Evolutionary conservation across 2,797 vertebrate species (phyloP).

Genomic region (Acrossocheilus fasciatus): DNA sequence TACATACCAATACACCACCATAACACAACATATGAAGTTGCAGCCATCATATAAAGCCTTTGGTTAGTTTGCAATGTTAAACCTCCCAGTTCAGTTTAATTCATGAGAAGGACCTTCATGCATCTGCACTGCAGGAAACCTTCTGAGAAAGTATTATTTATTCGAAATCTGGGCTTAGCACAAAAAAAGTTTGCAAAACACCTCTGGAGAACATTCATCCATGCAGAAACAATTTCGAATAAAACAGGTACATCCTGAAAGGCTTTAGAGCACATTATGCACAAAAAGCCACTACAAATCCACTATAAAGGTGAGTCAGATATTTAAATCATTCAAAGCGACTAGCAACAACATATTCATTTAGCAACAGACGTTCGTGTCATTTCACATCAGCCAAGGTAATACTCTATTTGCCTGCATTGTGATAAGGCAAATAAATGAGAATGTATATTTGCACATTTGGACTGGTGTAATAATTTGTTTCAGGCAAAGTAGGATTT

Average conservation of each 20-base stretch:
- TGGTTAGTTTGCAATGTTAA: not conserved
- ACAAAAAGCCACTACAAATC: not conserved
- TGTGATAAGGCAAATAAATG: not conserved
- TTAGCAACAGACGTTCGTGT: not conserved
- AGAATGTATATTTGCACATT: not conserved
- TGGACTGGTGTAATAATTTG: not conserved
- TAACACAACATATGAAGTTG: not conserved
- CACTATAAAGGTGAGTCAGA: constrained; percentile 12
- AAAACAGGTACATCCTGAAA: not conserved
- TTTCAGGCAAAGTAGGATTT: not conserved
- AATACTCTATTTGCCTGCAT: not conserved
- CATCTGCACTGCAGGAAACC: not conserved
- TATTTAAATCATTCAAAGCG: constrained; percentile 6
- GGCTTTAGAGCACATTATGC: not conserved
- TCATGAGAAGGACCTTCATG: constrained; percentile 1
- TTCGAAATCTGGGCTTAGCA: not conserved
- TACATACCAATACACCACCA: not conserved
- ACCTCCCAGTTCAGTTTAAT: not conserved
- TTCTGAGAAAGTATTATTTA: not conserved
- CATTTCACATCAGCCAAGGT: not conserved
- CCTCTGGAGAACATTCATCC: not conserved
- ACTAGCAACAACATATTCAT: not conserved
- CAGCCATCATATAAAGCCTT: not conserved
- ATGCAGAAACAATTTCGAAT: not conserved
- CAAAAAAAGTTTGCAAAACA: not conserved